A percentile compares a stretch with the other conserved stretches of the same genome.
phyloP scores from a whole-genome alignment of 2,113 vertebrate species.

The Burhinus bistriatus region DNA sequence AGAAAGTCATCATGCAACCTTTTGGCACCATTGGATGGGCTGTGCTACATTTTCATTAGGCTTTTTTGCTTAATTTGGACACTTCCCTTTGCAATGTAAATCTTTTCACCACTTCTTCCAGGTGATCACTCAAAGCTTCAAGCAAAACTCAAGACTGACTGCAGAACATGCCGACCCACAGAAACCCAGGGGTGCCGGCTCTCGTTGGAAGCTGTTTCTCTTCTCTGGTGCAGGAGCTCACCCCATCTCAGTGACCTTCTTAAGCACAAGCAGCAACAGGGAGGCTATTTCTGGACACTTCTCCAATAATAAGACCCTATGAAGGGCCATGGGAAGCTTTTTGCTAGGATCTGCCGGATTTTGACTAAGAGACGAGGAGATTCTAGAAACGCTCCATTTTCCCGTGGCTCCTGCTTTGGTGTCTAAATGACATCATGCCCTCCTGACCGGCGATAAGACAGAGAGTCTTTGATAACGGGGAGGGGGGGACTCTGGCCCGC shows the following conservation, averaged over 20 bases:
- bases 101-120: background rate
- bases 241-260: background rate
- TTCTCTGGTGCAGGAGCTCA: background rate
- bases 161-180: fast-evolving
- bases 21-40: background rate
- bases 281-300: background rate
- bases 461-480: conserved; percentile 2
- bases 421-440: background rate
- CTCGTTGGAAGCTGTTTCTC: background rate
- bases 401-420: background rate
- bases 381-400: fast-evolving
- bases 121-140: background rate
- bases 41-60: background rate
- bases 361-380: background rate
- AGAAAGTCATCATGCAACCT: background rate
- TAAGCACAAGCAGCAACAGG: background rate
- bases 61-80: background rate
- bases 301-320: background rate
- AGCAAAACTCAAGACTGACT: background rate
- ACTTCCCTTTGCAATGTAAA: background rate
- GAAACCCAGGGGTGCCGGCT: background rate
- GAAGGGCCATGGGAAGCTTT: background rate
- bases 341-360: fast-evolving
- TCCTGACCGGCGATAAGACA: background rate
- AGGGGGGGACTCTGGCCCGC: background rate